Percentiles rank a stretch among this genome's conserved stretches.
These are phyloP conservation scores for Cygnus atratus DNA, from an alignment of 2,113 vertebrate species.

Conservation along the genomic window DNA sequence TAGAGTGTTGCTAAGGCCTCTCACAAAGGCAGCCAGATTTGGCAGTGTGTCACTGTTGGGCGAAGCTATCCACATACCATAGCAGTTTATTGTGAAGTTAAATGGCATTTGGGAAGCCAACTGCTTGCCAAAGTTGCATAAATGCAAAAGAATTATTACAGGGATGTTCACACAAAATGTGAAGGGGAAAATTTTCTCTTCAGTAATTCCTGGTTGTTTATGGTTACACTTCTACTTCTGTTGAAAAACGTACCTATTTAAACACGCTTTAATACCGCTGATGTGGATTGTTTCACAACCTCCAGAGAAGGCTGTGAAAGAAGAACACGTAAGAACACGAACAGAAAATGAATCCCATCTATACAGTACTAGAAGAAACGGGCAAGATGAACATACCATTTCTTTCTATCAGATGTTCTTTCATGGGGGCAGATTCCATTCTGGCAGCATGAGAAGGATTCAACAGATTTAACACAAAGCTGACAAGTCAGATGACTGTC, in stretches of 20 bases:
- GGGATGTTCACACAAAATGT: not conserved
- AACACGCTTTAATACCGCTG: not conserved
- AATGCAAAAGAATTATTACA: not conserved
- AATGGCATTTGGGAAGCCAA: not conserved
- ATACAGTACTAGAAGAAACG: not conserved
- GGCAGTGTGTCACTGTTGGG: not conserved
- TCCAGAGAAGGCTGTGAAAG: not conserved
- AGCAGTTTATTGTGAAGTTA: not conserved
- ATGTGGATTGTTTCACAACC: not conserved
- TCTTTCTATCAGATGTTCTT: not conserved
- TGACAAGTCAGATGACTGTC: constrained; percentile 5
- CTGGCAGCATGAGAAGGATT: not conserved
- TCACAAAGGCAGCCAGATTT: not conserved
- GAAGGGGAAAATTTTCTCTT: not conserved
- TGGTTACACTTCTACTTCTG: not conserved
- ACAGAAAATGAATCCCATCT: not conserved
- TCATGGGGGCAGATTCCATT: not conserved
- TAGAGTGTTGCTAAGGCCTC: constrained; percentile 12
- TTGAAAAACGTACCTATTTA: not conserved
- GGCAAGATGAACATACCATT: not conserved
- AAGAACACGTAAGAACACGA: not conserved
- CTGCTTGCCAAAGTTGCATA: constrained; percentile 2
- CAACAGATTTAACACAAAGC: not conserved
- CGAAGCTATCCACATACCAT: not conserved
- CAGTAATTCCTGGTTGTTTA: not conserved